These are phyloP conservation scores for Anguilla pacifica DNA, from an alignment of 2,797 vertebrate genomes.

Conservation along the genomic window DNA sequence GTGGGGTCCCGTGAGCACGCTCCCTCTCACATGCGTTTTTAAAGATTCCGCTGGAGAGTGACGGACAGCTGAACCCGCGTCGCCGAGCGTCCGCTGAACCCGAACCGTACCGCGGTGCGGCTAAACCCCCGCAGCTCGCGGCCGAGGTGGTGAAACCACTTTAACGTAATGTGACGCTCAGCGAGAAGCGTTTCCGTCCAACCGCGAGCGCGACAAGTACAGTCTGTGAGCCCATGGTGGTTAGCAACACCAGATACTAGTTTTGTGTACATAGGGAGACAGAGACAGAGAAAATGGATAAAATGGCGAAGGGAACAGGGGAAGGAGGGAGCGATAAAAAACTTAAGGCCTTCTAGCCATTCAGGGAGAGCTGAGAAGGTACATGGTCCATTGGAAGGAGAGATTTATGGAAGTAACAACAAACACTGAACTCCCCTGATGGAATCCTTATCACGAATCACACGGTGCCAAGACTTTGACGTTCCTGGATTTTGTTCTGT, in stretches of 20 bases:
- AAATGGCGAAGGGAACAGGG: background rate
- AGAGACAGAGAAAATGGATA: background rate
- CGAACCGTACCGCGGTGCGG: background rate
- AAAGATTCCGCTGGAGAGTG: background rate
- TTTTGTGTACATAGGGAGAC: background rate
- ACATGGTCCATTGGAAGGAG: background rate
- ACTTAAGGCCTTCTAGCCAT: background rate
- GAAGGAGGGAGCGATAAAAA: background rate
- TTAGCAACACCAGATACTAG: background rate
- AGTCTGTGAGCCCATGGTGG: background rate
- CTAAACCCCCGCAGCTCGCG: background rate
- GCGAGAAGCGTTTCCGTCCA: background rate
- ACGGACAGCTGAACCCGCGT: background rate
- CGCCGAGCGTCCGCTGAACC: background rate
- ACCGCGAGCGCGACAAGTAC: background rate
- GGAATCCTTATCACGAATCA: background rate
- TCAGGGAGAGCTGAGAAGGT: background rate
- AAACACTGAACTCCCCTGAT: background rate
- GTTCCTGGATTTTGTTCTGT: background rate
- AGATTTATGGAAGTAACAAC: background rate
- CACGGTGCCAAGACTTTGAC: background rate
- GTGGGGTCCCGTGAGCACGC: slow-evolving; percentile 14
- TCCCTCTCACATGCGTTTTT: background rate
- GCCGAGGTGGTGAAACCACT: background rate
- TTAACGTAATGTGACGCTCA: background rate